Evolutionary conservation across 2,797 vertebrate genomes (phyloP), one percentile per base, ranked within the genome.

Genomic region (Gobio occitaniae): DNA sequence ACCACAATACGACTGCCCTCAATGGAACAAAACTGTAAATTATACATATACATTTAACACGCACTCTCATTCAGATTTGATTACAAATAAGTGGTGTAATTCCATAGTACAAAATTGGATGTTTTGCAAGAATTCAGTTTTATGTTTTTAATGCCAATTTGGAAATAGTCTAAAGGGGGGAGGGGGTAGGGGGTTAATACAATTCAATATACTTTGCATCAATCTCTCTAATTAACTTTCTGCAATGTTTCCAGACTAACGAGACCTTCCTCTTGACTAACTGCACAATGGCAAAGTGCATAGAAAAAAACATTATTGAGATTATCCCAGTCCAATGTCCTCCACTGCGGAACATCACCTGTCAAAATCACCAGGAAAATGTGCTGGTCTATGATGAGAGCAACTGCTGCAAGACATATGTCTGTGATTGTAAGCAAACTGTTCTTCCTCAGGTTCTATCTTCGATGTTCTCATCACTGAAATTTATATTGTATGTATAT

Each of bases 351-450:
- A 90, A 90, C 75, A 96, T 97, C 84, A 92, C 90, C 0, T 99
- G 98, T 91, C 0, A 90, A 86, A 98, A 96, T 86, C 93, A 93
- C 50, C 95, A 94, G 65, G 21, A 85, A 7, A 96, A 97, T 17
- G 95, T 96, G 81, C 87, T 59, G n/a, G 95, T 96, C 6, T 15
- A 52, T 17, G 96, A 98, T 86, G 59, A 96, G 0, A 41, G 94
- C 13, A 0, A 70, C 54, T 99, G 97, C 93, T 99, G 98, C 84
- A 80, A 95, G 87, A 88, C 97, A 76, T 96, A 95, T 85, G 95
- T 93, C 65, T 99, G 98, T 72, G 96, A 98, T 65, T 99, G 98
- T 99, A 91, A 96, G 97, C 90, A 78, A 66, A 82, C 83, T 1
- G 11, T 47, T 38, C 36, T 38, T 38, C 3, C 36, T 38, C 36